Evolutionary conservation across 2,797 vertebrate species (phyloP), one percentile per base, ranked within the genome.

Genomic region (Monodelphis domestica): DNA sequence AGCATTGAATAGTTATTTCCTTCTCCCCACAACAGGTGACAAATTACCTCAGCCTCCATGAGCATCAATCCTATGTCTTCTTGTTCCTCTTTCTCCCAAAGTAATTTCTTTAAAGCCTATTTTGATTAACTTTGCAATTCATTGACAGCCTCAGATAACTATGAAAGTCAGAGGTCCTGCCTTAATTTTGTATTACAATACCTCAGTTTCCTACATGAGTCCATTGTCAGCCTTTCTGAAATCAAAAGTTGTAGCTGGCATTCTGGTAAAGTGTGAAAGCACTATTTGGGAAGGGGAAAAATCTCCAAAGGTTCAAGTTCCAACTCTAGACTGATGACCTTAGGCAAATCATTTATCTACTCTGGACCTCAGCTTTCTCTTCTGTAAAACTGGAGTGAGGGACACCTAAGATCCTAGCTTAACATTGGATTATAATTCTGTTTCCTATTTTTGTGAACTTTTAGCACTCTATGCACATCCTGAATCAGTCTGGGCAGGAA

Each of bases 401-500:
- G 21, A 26, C 9, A 45, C 84, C 38, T 84, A 84, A 84, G 21
- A 24, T 84, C 38, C 70, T 50, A 45, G 70, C 9, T 29, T 70
- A 70, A 38, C 5, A 78, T 45, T 45, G 3, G 9, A 38, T 26
- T 11, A 26, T 38, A 50, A 10, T 84, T 84, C 26, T 50, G 70
- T 45, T 84, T 45, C 28, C 70, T 50, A 45, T 84, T 6, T 84
- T 70, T 84, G 17, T 50, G 38, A 24, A 24, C 38, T 45, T 38
- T 50, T 38, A 84, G 21, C n/a, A n/a, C 7, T 78, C n/a, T 78
- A 17, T 38, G 38, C 3, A 90, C 87, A 92, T 92, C 84, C 93
- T 93, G 91, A 94, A 55, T 3, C 0, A 0, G 91, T 88, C 57
- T 88, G 91, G 88, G 90, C 90, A 93, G 95, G 94, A 30, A 30